A percentile compares a stretch with the other conserved stretches of the same genome.
These are phyloP conservation scores for Petrocephalus sullivani DNA, from an alignment of 2,797 vertebrate genomes.

Conservation along the genomic window DNA sequence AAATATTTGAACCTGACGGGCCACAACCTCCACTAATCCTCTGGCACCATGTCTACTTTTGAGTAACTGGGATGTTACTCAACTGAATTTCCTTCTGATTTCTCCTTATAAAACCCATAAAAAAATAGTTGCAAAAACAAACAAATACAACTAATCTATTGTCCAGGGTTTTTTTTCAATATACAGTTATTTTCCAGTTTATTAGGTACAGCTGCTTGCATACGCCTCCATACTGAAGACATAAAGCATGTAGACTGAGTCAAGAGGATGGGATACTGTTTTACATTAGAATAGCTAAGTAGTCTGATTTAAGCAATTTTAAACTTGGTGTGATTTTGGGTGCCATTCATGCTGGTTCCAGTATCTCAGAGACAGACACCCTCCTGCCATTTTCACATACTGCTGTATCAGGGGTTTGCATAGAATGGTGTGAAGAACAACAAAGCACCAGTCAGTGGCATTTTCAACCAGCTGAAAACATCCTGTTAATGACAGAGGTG, in stretches of 20 bases:
- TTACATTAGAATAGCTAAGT: neutral
- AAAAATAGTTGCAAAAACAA: neutral
- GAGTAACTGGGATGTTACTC: neutral
- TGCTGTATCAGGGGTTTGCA: neutral
- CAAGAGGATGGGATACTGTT: neutral
- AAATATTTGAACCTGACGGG: neutral
- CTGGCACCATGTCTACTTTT: neutral
- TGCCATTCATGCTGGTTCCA: neutral
- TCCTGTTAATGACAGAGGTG: neutral
- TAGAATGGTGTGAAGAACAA: neutral
- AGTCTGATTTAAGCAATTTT: neutral
- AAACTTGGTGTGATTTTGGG: neutral
- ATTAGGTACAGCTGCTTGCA: neutral
- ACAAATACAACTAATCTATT: neutral
- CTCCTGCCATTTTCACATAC: neutral
- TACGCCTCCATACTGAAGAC: neutral
- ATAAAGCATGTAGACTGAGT: neutral
- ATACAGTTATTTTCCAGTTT: neutral
- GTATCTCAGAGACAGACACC: neutral
- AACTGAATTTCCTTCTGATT: neutral
- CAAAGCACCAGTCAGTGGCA: neutral
- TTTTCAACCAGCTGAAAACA: neutral
- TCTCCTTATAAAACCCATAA: neutral
- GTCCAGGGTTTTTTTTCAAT: neutral
- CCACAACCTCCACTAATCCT: neutral